Percentiles rank a stretch among this genome's conserved stretches.
These are phyloP conservation scores for Grapholita molesta DNA, from an alignment of 1,140 invertebrate genomes.

Conservation along the genomic window DNA sequence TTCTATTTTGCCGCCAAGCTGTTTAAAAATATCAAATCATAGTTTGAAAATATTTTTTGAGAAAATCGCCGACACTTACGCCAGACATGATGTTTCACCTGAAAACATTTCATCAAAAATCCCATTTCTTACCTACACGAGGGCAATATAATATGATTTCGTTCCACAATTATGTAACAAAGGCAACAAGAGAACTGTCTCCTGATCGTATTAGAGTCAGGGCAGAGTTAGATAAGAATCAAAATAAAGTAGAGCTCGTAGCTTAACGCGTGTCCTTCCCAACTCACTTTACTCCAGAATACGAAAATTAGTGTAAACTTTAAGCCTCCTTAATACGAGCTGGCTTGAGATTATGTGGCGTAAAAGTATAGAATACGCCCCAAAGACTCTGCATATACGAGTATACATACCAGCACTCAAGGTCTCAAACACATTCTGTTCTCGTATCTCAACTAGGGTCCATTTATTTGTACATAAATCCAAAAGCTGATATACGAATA, in stretches of 20 bases:
- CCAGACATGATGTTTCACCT: neutral
- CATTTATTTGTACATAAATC: too few species aligned
- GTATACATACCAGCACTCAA: too few species aligned
- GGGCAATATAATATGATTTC: neutral
- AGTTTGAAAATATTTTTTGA: too few species aligned
- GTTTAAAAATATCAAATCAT: too few species aligned
- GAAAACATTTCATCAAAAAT: neutral
- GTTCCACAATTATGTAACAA: neutral
- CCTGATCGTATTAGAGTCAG: neutral
- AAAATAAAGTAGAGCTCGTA: neutral
- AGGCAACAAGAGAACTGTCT: neutral
- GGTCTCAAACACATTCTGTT: too few species aligned
- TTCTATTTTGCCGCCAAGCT: too few species aligned
- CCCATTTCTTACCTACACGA: neutral
- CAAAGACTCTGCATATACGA: too few species aligned
- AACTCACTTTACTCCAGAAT: neutral
- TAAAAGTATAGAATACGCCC: neutral
- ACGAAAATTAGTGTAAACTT: constrained; percentile 9
- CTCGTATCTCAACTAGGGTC: too few species aligned
- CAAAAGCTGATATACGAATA: too few species aligned
- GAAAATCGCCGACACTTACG: too few species aligned
- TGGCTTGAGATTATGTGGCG: neutral
- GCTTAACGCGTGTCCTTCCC: neutral
- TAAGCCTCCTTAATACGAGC: constrained; percentile 7
- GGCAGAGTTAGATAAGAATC: neutral